A percentile compares a stretch with the other conserved stretches of the same genome.
These are phyloP conservation scores for Phoeniculus purpureus DNA, from an alignment of 2,797 vertebrate genomes.

Conservation along the genomic window DNA sequence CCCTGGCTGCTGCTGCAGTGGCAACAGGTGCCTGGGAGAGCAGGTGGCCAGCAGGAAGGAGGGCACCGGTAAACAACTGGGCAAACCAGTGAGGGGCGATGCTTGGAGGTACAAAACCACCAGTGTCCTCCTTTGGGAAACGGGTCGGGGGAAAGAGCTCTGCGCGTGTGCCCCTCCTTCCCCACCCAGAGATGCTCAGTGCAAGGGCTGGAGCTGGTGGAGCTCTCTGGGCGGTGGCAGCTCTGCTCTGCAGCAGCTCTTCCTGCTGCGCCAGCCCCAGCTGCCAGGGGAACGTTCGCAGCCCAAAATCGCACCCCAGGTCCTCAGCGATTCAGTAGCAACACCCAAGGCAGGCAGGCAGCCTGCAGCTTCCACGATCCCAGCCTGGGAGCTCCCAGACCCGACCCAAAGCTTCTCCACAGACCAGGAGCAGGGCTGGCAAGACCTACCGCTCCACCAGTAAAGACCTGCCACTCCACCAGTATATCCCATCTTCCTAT, in stretches of 20 bases:
- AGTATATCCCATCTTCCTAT: constrained; percentile 25
- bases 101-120: background rate
- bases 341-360: background rate
- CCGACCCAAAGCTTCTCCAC: constrained; percentile 5
- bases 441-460: constrained; percentile 9
- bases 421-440: constrained; percentile 7
- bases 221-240: constrained; percentile 18
- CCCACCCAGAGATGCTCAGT: background rate
- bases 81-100: background rate
- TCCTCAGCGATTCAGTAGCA: constrained; percentile 13
- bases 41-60: background rate
- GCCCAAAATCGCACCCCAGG: background rate
- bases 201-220: background rate
- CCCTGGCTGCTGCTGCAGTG: background rate
- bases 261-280: background rate
- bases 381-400: constrained; percentile 40
- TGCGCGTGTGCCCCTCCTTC: background rate
- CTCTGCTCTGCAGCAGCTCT: background rate
- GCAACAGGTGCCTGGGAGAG: background rate
- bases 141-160: background rate
- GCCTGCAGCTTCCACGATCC: background rate
- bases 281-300: background rate
- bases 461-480: constrained; percentile 3
- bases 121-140: background rate
- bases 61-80: background rate